Evolutionary conservation across 2,888 invertebrate species (phyloP).

Genomic region (Drosophila anomalata): DNA sequence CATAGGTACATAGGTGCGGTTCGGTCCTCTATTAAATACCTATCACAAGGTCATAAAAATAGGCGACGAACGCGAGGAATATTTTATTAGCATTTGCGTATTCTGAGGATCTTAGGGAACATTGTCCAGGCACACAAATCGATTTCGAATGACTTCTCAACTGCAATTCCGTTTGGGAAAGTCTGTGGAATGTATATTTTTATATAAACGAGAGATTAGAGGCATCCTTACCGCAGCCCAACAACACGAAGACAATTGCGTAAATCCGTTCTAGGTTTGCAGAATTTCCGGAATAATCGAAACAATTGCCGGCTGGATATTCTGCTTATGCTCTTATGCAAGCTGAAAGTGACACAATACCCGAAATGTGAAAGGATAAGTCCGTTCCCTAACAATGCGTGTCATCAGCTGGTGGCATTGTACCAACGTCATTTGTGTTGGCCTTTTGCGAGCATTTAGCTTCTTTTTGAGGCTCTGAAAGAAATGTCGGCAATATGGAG

Average conservation of each 20-base stretch:
- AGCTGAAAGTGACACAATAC: slow-evolving; percentile 34
- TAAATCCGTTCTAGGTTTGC: slow-evolving; percentile 44
- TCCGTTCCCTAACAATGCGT: slow-evolving; percentile 7
- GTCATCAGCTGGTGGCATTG: slow-evolving; percentile 32
- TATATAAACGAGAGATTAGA: neutral
- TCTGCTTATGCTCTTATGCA: slow-evolving; percentile 24
- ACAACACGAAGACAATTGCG: slow-evolving; percentile 37
- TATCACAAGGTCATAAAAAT: slow-evolving; percentile 66
- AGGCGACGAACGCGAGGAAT: slow-evolving; percentile 52
- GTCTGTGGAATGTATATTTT: neutral
- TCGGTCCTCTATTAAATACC: slow-evolving; percentile 56
- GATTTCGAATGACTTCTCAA: slow-evolving; percentile 62
- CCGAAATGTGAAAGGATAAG: slow-evolving; percentile 20
- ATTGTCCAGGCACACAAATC: slow-evolving; percentile 25
- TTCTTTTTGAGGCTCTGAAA: slow-evolving; percentile 3
- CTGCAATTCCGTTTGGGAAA: slow-evolving; percentile 46
- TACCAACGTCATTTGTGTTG: slow-evolving; percentile 42
- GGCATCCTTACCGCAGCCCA: neutral
- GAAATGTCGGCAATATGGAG: slow-evolving; percentile 32
- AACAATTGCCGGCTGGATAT: slow-evolving; percentile 32
- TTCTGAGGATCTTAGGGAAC: neutral
- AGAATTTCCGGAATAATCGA: slow-evolving; percentile 32
- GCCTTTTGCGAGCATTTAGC: slow-evolving; percentile 25
- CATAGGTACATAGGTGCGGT: neutral
- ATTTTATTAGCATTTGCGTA: slow-evolving; percentile 68